Evolutionary conservation across 2,888 invertebrate genomes (phyloP).

Genomic region (Sthenelais limicola): DNA sequence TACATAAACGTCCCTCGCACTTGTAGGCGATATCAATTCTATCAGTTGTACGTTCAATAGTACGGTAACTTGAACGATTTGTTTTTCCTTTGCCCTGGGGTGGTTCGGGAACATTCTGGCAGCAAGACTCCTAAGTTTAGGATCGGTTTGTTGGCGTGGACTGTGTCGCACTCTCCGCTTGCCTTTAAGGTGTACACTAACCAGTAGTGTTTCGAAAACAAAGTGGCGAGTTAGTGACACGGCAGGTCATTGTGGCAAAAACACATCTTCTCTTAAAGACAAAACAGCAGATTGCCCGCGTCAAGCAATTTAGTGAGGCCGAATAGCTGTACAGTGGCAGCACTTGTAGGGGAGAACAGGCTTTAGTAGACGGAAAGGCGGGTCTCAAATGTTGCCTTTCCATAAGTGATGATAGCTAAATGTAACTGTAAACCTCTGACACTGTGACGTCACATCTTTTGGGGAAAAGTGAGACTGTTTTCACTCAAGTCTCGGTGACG

Average conservation of each 20-base stretch:
- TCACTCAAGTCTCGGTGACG: constrained; percentile 29
- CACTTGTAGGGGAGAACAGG: too few relatives aligned
- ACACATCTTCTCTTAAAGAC: background rate
- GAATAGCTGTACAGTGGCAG: background rate
- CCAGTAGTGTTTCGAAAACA: constrained; percentile 33
- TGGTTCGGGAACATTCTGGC: too few relatives aligned
- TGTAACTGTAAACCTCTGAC: constrained; percentile 10
- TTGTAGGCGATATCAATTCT: too few relatives aligned
- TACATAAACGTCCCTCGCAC: too few relatives aligned
- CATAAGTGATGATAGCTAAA: constrained; percentile 24
- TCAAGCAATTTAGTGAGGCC: background rate
- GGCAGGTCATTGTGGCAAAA: constrained; percentile 1
- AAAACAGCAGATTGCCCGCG: background rate
- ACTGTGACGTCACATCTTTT: constrained; percentile 19
- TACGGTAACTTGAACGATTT: too few relatives aligned
- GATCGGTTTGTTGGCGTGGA: constrained; percentile 1
- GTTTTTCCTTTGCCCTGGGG: too few relatives aligned
- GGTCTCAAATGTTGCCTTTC: background rate
- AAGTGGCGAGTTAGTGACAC: constrained; percentile 36
- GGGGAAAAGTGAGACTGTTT: constrained; percentile 32
- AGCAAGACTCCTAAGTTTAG: constrained; percentile 7
- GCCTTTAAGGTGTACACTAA: constrained; percentile 21
- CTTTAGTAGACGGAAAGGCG: too few relatives aligned
- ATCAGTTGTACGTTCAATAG: too few relatives aligned
- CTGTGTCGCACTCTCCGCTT: constrained; percentile 26